Conservation (phyloP, 2,113 vertebrate species). For the Crocuta crocuta region DNA sequence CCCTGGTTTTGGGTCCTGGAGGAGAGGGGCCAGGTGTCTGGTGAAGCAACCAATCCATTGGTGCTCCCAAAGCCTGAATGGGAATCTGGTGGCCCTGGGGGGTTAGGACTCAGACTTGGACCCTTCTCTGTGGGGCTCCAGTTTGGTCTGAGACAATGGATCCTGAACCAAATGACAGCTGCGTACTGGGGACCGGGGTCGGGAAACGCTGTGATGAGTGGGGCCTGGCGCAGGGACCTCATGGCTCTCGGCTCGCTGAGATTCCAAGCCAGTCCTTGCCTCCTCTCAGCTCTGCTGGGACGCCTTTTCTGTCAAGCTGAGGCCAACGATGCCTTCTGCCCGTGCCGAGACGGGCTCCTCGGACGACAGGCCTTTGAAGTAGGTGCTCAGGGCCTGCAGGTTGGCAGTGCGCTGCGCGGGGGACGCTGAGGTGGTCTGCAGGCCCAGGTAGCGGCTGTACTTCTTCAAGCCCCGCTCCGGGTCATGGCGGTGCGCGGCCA, state of each 20-base stretch:
- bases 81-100: neutral
- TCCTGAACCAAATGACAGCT: conserved; percentile 21
- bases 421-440: fast-evolving
- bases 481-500: conserved; percentile 10
- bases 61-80: neutral
- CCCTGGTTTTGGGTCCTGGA: neutral
- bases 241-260: neutral
- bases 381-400: conserved; percentile 55
- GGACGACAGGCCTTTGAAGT: conserved; percentile 37
- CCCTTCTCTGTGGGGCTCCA: neutral
- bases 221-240: neutral
- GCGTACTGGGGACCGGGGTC: neutral
- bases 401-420: fast-evolving
- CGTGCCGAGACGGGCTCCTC: fast-evolving
- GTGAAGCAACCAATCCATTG: neutral
- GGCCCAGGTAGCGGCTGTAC: conserved; percentile 54
- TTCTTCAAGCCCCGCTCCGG: conserved; percentile 37
- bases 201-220: neutral
- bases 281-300: conserved; percentile 9
- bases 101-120: neutral
- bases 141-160: conserved; percentile 53
- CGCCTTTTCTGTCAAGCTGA: neutral
- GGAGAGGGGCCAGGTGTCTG: neutral
- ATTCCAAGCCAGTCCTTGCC: neutral
- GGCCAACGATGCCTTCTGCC: neutral